Conservation (phyloP, 2,888 invertebrate species). For the Cephus rjabovi region DNA sequence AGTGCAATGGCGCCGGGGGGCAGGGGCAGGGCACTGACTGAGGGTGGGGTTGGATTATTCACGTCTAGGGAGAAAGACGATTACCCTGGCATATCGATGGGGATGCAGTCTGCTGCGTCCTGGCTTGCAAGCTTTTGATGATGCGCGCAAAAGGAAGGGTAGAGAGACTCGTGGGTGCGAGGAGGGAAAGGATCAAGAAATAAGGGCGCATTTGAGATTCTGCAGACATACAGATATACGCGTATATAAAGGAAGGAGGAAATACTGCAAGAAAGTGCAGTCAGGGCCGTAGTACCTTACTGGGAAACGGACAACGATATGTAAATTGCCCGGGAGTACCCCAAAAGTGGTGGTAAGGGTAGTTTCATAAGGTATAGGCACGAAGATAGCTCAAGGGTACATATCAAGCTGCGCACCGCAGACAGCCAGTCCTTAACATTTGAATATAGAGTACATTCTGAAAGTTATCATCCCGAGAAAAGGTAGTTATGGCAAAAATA, state of each 20-base stretch:
- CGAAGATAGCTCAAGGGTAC: neutral
- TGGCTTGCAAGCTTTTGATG: conserved; percentile 1
- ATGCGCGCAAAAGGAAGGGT: conserved; percentile 12
- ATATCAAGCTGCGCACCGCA: neutral
- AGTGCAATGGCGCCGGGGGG: neutral
- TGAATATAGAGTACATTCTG: neutral
- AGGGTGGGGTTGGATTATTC: neutral
- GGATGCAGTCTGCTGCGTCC: neutral
- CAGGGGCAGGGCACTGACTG: neutral
- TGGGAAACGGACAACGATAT: conserved; percentile 46
- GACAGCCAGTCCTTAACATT: neutral
- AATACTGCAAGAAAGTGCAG: neutral
- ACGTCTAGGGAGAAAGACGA: neutral
- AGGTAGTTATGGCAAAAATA: neutral
- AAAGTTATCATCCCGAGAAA: neutral
- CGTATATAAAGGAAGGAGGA: neutral
- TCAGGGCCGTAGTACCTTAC: conserved; percentile 40
- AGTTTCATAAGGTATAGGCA: neutral
- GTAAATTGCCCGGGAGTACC: conserved; percentile 5
- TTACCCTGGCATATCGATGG: neutral
- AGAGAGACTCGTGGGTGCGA: conserved; percentile 15
- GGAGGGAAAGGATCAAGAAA: conserved; percentile 14
- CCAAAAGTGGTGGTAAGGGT: neutral
- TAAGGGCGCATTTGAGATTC: conserved; percentile 21
- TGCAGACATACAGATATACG: conserved; percentile 4